Conservation (phyloP, 2,113 vertebrate genomes). For the Thunnus maccoyii region DNA sequence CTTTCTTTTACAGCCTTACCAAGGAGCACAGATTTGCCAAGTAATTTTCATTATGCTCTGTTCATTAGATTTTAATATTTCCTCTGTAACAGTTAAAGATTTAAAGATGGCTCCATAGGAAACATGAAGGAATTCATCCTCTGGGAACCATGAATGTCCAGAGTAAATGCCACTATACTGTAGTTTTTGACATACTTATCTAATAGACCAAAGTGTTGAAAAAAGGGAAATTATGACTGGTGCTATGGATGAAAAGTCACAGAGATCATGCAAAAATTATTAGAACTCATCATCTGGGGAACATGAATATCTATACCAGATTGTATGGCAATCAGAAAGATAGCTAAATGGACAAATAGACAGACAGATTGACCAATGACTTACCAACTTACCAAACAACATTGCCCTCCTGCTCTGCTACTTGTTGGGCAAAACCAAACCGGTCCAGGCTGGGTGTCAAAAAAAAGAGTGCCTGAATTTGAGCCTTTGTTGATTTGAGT, state of each 20-base stretch:
- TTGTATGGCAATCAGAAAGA: not conserved
- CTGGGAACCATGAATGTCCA: too few relatives aligned
- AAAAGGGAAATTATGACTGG: too few relatives aligned
- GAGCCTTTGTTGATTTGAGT: constrained; percentile 5
- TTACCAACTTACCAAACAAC: not conserved
- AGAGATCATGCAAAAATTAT: not conserved
- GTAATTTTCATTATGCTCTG: too few relatives aligned
- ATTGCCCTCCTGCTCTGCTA: not conserved
- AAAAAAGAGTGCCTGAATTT: constrained; percentile 7
- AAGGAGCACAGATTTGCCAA: too few relatives aligned
- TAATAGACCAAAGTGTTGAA: not conserved
- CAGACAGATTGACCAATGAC: not conserved
- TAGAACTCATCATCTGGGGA: not conserved
- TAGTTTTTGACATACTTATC: not conserved
- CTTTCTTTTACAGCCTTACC: too few relatives aligned
- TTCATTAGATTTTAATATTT: too few relatives aligned
- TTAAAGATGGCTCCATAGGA: too few relatives aligned
- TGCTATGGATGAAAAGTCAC: not conserved
- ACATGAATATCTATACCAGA: too few relatives aligned
- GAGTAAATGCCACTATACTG: too few relatives aligned
- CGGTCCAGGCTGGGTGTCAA: not conserved
- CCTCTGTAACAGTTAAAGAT: too few relatives aligned
- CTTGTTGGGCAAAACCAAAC: not conserved
- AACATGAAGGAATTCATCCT: not conserved
- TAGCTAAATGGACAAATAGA: not conserved